Evolutionary conservation across 2,797 vertebrate genomes (phyloP).

Genomic region (Oreochromis grahami): DNA sequence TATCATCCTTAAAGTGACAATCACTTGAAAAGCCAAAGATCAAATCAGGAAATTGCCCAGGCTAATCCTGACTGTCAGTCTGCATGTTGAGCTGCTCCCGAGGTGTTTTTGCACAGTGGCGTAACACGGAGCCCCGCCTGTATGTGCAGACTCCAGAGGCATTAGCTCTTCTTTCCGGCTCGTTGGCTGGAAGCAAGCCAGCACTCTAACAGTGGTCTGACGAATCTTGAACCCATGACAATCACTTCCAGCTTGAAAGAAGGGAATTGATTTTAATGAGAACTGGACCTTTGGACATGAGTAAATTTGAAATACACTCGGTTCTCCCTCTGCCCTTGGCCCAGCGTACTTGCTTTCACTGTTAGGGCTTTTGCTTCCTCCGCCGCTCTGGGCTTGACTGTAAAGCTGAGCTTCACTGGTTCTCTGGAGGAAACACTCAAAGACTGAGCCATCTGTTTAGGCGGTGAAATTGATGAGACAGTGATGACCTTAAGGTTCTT

Average conservation of each 20-base stretch:
- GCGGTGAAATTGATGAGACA: slow-evolving; percentile 48
- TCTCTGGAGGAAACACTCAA: slow-evolving; percentile 23
- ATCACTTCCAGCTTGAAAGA: slow-evolving; percentile 6
- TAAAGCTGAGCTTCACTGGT: background rate
- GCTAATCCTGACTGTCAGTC: background rate
- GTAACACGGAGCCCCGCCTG: background rate
- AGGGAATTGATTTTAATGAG: slow-evolving; percentile 60
- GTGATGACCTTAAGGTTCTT: slow-evolving; percentile 51
- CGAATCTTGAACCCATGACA: slow-evolving; percentile 7
- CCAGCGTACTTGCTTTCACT: background rate
- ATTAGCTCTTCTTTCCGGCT: slow-evolving; percentile 40
- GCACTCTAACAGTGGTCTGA: background rate
- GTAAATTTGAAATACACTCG: background rate
- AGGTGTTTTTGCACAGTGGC: background rate
- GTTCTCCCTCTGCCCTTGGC: background rate
- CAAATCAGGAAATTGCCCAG: background rate
- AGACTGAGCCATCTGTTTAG: slow-evolving; percentile 54
- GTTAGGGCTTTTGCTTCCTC: background rate
- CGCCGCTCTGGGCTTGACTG: background rate
- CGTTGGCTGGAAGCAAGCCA: slow-evolving; percentile 42
- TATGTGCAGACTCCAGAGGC: slow-evolving; percentile 29
- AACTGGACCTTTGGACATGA: slow-evolving; percentile 16
- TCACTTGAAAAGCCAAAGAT: background rate
- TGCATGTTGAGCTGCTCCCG: background rate
- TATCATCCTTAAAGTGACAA: background rate